Evolutionary conservation across 2,888 invertebrate species (phyloP), one percentile per base, ranked within the genome.

Genomic region (Synanthedon formicaeformis): DNA sequence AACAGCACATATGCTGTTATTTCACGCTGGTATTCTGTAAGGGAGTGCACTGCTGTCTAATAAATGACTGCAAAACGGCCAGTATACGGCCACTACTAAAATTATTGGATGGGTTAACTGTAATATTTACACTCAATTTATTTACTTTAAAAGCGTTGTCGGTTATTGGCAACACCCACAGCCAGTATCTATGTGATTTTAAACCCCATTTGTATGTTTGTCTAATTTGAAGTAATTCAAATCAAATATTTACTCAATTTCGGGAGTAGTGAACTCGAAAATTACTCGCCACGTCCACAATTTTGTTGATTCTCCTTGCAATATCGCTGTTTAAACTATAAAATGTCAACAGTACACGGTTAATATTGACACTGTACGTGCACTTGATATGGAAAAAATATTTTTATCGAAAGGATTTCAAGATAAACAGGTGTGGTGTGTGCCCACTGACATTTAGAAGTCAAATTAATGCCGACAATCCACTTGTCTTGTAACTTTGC

Each of bases 321-420:
- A 68, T 77, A 78, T 77, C 76, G 61, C 52, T 49, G 53, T 57
- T 61, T 81, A 81, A 84, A 82, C 84, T 77, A 69, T 75, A 74
- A 78, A 81, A 83, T 84, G 82, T 78, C 78, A 85, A 86, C 76
- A 85, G 60, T 56, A 65, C 61, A 65, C 65, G 60, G 64, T 69
- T 66, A 60, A 65, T 84, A 70, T 85, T 84, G 76, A 67, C 75
- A 60, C 65, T 61, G 67, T 45, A 13, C 49, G 49, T 64, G 69
- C 85, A 85, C 85, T 85, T 85, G 82, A 85, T 84, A 84, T 71
- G 73, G 69, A 73, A 75, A 73, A 77, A 68, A 71, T 70, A 66
- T 66, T 71, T 70, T 74, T 71, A 69, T 66, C 68, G 64, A 53
- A 52, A 23, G 40, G 50, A 53, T 53, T 66, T 67, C 61, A 69